phyloP scores from a whole-genome alignment of 2,888 invertebrate genomes.

The Argyra leucocephala region DNA sequence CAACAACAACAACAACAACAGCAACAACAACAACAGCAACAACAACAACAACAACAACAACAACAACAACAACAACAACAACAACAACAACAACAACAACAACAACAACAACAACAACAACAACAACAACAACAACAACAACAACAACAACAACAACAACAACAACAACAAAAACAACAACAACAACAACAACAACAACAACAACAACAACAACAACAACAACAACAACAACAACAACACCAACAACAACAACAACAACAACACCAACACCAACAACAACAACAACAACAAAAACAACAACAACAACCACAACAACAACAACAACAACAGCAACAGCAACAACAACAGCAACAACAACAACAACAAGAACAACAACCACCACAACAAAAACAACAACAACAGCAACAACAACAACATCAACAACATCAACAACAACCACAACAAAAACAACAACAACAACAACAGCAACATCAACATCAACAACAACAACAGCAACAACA shows the following conservation, averaged over 20 bases:
- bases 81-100: conserved; percentile 11
- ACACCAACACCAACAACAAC: too few species aligned
- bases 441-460: conserved; percentile 19
- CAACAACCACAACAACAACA: conserved; percentile 15
- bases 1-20: not conserved
- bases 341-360: conserved; percentile 13
- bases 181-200: conserved; percentile 13
- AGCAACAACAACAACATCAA: not conserved
- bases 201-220: too few species aligned
- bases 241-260: too few species aligned
- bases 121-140: conserved; percentile 13
- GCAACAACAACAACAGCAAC: not conserved
- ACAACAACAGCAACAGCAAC: conserved; percentile 17
- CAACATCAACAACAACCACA: conserved; percentile 12
- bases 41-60: not conserved
- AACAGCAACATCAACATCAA: conserved; percentile 19
- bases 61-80: not conserved
- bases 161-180: conserved; percentile 14
- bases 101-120: conserved; percentile 11
- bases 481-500: conserved; percentile 14
- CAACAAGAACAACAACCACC: conserved; percentile 12
- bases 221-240: too few species aligned
- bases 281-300: too few species aligned
- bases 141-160: conserved; percentile 15
- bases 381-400: conserved; percentile 13